These are phyloP conservation scores for Trachelus troglodyta DNA, from an alignment of 2,888 invertebrate species.

Conservation along the genomic window DNA sequence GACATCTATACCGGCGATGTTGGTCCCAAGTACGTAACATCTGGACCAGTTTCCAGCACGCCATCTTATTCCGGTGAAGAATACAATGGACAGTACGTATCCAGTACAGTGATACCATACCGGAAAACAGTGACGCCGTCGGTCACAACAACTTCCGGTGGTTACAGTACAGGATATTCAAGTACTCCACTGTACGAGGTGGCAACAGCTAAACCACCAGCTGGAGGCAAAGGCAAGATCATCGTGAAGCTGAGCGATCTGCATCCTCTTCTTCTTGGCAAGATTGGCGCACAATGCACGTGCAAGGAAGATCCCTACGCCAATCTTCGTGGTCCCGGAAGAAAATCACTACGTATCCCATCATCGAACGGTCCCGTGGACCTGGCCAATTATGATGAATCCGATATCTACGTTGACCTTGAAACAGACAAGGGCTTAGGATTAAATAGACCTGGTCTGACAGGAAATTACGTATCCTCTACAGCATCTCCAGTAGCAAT, in stretches of 20 bases:
- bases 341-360: constrained; percentile 46
- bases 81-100: neutral
- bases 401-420: constrained; percentile 59
- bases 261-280: constrained; percentile 77
- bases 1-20: constrained; percentile 26
- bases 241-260: constrained; percentile 79
- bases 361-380: constrained; percentile 57
- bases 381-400: constrained; percentile 60
- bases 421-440: constrained; percentile 30
- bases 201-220: constrained; percentile 19
- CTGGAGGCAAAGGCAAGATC: constrained; percentile 66
- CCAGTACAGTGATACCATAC: neutral
- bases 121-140: constrained; percentile 17
- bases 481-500: constrained; percentile 5
- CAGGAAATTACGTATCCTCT: constrained; percentile 10
- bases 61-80: neutral
- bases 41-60: neutral
- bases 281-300: constrained; percentile 80
- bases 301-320: constrained; percentile 67
- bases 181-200: constrained; percentile 31
- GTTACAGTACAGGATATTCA: constrained; percentile 28
- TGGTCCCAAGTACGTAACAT: constrained; percentile 2
- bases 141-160: constrained; percentile 44
- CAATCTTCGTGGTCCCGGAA: constrained; percentile 50
- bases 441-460: constrained; percentile 7